phyloP scores from a whole-genome alignment of 2,797 vertebrate genomes.

The Melopsittacus undulatus region DNA sequence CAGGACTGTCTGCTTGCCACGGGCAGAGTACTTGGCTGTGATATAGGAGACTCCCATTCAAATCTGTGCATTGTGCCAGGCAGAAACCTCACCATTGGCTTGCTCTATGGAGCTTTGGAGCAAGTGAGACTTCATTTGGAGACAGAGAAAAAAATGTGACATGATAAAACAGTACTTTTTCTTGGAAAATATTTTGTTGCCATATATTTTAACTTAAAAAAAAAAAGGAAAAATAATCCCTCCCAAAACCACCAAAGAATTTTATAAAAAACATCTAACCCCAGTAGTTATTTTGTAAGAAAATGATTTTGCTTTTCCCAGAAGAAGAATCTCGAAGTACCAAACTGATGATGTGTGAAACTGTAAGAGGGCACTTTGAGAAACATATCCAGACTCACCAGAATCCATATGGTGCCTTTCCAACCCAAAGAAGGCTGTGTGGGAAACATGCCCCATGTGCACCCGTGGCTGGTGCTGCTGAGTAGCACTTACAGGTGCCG shows the following conservation, averaged over 20 bases:
- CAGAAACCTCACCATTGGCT: accelerated
- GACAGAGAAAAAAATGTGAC: not conserved
- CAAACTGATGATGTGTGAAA: not conserved
- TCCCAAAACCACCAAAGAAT: not conserved
- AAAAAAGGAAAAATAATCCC: not conserved
- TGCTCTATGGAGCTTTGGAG: not conserved
- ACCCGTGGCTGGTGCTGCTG: accelerated
- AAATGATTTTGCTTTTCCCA: not conserved
- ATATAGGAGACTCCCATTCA: accelerated
- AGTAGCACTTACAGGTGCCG: not conserved
- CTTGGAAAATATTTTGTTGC: not conserved
- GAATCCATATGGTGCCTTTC: not conserved
- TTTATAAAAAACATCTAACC: not conserved
- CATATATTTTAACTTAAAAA: not conserved
- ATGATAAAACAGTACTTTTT: not conserved
- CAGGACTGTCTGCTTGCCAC: not conserved
- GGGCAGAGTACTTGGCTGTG: not conserved
- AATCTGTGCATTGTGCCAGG: not conserved
- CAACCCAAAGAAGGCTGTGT: not conserved
- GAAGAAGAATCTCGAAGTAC: accelerated
- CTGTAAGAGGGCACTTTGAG: not conserved
- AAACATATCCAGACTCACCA: not conserved
- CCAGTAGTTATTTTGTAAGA: not conserved
- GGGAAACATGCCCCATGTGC: accelerated
- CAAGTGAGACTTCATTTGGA: not conserved